Conservation (phyloP, 2,888 invertebrate species). For the Cephonodes hylas region DNA sequence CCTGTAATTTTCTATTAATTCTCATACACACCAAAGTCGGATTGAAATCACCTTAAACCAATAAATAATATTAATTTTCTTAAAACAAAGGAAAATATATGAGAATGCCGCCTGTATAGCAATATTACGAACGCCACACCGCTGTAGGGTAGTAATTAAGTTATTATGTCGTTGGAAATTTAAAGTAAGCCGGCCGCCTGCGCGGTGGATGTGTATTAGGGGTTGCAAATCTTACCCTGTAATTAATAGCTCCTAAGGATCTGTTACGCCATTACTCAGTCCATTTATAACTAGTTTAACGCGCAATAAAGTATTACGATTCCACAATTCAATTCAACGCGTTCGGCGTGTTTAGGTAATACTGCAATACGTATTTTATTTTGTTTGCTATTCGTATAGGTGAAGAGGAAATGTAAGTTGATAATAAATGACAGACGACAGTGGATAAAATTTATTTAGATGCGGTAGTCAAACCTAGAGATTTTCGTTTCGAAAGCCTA, state of each 20-base stretch:
- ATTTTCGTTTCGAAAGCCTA: too few relatives aligned
- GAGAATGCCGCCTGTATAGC: not conserved
- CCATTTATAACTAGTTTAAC: conserved; percentile 17
- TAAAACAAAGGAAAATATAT: not conserved
- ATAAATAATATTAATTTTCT: too few relatives aligned
- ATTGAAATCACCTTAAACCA: too few relatives aligned
- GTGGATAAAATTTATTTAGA: too few relatives aligned
- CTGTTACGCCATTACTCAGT: conserved; percentile 21
- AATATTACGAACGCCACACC: not conserved
- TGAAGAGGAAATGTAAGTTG: too few relatives aligned
- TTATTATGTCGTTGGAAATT: conserved; percentile 44
- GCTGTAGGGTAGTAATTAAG: conserved; percentile 33
- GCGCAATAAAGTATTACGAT: not conserved
- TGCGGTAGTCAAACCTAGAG: too few relatives aligned
- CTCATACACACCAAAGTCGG: too few relatives aligned
- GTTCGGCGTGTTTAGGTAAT: not conserved
- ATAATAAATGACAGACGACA: too few relatives aligned
- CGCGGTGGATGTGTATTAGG: conserved; percentile 14
- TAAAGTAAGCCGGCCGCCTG: conserved; percentile 22
- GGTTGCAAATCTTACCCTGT: conserved; percentile 28
- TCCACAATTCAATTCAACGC: too few relatives aligned
- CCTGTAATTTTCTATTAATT: too few relatives aligned
- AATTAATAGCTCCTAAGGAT: conserved; percentile 33
- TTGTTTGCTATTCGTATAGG: too few relatives aligned
- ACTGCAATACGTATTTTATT: too few relatives aligned